phyloP scores from a whole-genome alignment of 92 coral and sea anemone genomes.

The Palythoa heliodiscus region DNA sequence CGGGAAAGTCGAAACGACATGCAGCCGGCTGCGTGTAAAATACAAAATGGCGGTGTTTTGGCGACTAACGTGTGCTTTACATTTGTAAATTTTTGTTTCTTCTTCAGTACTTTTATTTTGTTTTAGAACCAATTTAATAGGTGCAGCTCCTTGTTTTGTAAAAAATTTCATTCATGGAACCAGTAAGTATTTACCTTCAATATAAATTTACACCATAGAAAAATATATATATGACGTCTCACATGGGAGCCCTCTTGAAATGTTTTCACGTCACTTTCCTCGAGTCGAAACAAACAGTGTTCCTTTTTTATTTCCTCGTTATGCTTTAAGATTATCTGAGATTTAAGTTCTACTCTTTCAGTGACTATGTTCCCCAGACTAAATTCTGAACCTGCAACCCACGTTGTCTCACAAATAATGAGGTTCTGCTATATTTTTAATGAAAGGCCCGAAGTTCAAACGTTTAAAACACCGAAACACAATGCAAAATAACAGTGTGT shows the following conservation, averaged over 20 bases:
- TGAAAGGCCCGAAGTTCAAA: neutral
- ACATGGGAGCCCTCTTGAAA: neutral
- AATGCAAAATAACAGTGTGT: no score
- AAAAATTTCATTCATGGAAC: neutral
- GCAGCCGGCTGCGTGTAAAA: neutral
- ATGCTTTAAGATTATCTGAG: neutral
- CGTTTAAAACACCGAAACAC: no score
- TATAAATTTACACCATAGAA: neutral
- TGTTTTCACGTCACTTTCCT: neutral
- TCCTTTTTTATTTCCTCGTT: neutral
- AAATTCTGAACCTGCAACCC: neutral
- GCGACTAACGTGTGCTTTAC: neutral
- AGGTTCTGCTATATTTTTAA: neutral
- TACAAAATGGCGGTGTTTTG: neutral
- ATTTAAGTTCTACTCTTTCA: neutral
- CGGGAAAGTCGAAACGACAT: constrained; percentile 1
- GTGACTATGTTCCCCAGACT: neutral
- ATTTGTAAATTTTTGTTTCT: neutral
- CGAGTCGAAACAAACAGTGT: neutral
- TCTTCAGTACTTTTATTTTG: neutral
- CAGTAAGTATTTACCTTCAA: neutral
- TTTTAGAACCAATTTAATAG: neutral
- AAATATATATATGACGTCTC: neutral
- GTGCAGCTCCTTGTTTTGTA: neutral
- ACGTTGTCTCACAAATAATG: neutral